These are phyloP conservation scores for Zaprionus taronus DNA, from an alignment of 1,140 invertebrate species.

Conservation along the genomic window DNA sequence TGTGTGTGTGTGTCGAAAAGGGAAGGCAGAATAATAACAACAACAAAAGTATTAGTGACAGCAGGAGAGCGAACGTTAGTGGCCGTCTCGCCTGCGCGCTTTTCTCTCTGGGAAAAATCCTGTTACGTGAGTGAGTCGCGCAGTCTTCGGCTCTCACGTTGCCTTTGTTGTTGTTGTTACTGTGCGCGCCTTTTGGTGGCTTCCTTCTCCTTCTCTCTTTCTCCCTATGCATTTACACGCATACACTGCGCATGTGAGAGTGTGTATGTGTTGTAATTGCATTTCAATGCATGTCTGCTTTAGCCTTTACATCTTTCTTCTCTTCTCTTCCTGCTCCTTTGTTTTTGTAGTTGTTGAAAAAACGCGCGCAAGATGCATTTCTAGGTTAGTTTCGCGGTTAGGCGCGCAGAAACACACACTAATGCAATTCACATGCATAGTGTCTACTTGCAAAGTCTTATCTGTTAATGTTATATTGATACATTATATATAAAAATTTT, in stretches of 20 bases:
- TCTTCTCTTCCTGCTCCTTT: slow-evolving; percentile 13
- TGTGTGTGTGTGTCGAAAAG: slow-evolving; percentile 19
- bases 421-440: slow-evolving; percentile 1
- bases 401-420: slow-evolving; percentile 29
- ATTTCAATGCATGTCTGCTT: slow-evolving; percentile 51
- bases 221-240: neutral
- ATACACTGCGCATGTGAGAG: slow-evolving; percentile 26
- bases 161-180: slow-evolving; percentile 37
- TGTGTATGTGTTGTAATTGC: slow-evolving; percentile 55
- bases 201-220: slow-evolving; percentile 40
- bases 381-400: slow-evolving; percentile 69
- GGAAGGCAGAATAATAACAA: slow-evolving; percentile 4
- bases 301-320: slow-evolving; percentile 21
- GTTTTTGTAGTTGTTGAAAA: slow-evolving; percentile 34
- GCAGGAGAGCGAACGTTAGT: slow-evolving; percentile 24
- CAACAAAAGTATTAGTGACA: slow-evolving; percentile 17
- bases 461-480: slow-evolving; percentile 16
- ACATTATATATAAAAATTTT: slow-evolving; percentile 1
- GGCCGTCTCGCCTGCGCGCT: slow-evolving; percentile 20
- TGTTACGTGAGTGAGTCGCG: slow-evolving; percentile 52
- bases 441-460: slow-evolving; percentile 35
- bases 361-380: slow-evolving; percentile 67
- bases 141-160: slow-evolving; percentile 22
- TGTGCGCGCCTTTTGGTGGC: slow-evolving; percentile 67
- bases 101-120: slow-evolving; percentile 55